phyloP scores from a whole-genome alignment of 2,888 invertebrate species.

The Eupithecia dodoneata region DNA sequence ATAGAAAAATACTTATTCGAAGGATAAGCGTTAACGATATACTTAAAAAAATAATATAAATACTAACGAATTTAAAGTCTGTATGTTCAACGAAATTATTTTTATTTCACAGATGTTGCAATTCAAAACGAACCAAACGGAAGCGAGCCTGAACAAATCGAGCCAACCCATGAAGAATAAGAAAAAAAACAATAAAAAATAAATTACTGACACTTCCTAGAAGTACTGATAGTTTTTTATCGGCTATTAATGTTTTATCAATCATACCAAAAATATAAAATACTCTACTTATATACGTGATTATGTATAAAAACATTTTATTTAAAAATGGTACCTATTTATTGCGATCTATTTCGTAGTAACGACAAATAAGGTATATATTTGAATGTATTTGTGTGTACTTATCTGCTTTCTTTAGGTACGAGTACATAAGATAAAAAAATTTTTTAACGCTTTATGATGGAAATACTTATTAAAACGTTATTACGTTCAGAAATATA shows the following conservation, averaged over 20 bases:
- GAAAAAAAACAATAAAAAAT: constrained; percentile 47
- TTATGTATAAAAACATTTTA: too few species aligned
- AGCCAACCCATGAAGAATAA: constrained; percentile 58
- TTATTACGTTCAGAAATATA: not conserved
- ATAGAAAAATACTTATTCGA: too few species aligned
- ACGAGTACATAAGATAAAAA: not conserved
- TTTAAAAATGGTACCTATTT: not conserved
- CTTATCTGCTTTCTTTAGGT: not conserved
- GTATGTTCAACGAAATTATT: not conserved
- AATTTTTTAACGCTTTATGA: not conserved
- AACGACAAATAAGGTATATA: not conserved
- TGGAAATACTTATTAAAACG: not conserved
- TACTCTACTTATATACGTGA: too few species aligned
- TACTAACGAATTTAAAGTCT: too few species aligned
- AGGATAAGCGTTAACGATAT: too few species aligned
- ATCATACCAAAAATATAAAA: not conserved
- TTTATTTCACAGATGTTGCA: constrained; percentile 56
- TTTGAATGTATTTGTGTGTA: not conserved
- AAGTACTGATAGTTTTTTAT: not conserved
- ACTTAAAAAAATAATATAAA: too few species aligned
- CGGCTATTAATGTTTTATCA: not conserved
- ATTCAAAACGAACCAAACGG: constrained; percentile 53
- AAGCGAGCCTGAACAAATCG: constrained; percentile 67
- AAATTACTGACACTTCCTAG: not conserved
- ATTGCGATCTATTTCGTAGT: not conserved